Percentiles rank a stretch among this genome's conserved stretches.
Evolutionary conservation across 2,888 invertebrate species (phyloP).

Genomic region (Exocentrus adspersus): DNA sequence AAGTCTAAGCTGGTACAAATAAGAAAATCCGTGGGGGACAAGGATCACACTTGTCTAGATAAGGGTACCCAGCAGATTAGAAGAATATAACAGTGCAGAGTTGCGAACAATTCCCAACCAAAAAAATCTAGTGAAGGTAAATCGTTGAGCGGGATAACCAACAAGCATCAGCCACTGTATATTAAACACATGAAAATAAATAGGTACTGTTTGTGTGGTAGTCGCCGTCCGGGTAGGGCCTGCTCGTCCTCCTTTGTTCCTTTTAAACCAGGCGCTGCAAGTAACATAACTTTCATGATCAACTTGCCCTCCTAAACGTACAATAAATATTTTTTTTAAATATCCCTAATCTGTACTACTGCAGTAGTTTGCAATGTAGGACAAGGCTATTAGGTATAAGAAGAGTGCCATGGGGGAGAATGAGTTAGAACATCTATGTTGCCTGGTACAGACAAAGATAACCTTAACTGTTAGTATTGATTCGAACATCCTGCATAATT

Average conservation of each 20-base stretch:
- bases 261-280: slow-evolving; percentile 62
- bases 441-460: slow-evolving; percentile 59
- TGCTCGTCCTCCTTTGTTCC: slow-evolving; percentile 56
- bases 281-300: slow-evolving; percentile 63
- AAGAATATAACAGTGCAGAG: slow-evolving; percentile 53
- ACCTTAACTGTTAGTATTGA: slow-evolving; percentile 62
- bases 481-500: slow-evolving; percentile 62
- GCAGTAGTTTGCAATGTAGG: slow-evolving; percentile 63
- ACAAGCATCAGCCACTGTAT: slow-evolving; percentile 66
- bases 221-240: slow-evolving; percentile 53
- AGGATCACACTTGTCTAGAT: too few species aligned
- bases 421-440: slow-evolving; percentile 59
- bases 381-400: slow-evolving; percentile 64
- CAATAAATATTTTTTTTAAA: slow-evolving; percentile 53
- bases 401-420: slow-evolving; percentile 55
- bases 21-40: too few species aligned
- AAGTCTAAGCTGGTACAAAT: too few species aligned
- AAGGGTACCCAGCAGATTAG: not conserved
- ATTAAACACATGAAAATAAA: slow-evolving; percentile 66
- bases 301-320: slow-evolving; percentile 59
- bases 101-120: slow-evolving; percentile 62
- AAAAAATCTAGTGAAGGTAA: slow-evolving; percentile 65
- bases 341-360: slow-evolving; percentile 56
- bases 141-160: slow-evolving; percentile 65
- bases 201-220: slow-evolving; percentile 64